phyloP scores from a whole-genome alignment of 2,113 vertebrate genomes.

The Symphodus melops region DNA sequence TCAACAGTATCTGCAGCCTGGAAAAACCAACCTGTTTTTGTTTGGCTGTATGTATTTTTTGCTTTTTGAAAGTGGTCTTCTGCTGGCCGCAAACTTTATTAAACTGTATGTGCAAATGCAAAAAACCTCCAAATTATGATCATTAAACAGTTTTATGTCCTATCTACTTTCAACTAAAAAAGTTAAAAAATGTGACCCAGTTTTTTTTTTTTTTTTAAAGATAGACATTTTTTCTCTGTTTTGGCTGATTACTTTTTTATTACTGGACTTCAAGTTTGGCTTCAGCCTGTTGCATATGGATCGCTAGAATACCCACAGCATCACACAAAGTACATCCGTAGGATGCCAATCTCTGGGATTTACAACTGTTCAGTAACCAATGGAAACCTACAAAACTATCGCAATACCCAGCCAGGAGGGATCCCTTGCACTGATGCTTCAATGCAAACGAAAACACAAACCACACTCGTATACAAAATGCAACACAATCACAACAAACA shows the following conservation, averaged over 20 bases:
- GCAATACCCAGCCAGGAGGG: slow-evolving; percentile 61
- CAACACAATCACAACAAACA: neutral
- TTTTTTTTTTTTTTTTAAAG: neutral
- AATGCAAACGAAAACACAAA: neutral
- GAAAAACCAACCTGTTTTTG: slow-evolving; percentile 16
- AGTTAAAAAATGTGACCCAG: slow-evolving; percentile 7
- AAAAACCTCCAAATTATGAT: neutral
- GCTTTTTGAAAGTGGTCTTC: slow-evolving; percentile 33
- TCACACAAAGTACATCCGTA: slow-evolving; percentile 52
- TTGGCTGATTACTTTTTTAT: neutral
- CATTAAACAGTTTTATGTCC: slow-evolving; percentile 23
- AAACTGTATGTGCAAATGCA: slow-evolving; percentile 1
- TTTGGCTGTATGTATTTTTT: slow-evolving; percentile 10
- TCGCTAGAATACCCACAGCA: slow-evolving; percentile 37
- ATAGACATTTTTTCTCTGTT: neutral
- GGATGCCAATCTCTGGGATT: slow-evolving; percentile 74
- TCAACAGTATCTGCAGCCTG: slow-evolving; percentile 10
- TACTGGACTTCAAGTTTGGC: slow-evolving; percentile 31
- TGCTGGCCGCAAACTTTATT: slow-evolving; percentile 47
- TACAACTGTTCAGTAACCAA: slow-evolving; percentile 57
- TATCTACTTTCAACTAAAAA: slow-evolving; percentile 31
- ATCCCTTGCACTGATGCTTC: slow-evolving; percentile 60
- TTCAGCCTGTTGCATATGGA: slow-evolving; percentile 40
- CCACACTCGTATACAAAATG: slow-evolving; percentile 37
- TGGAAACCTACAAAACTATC: slow-evolving; percentile 58